Conservation (phyloP, 2,888 invertebrate genomes). For the Seladonia tumulorum region DNA sequence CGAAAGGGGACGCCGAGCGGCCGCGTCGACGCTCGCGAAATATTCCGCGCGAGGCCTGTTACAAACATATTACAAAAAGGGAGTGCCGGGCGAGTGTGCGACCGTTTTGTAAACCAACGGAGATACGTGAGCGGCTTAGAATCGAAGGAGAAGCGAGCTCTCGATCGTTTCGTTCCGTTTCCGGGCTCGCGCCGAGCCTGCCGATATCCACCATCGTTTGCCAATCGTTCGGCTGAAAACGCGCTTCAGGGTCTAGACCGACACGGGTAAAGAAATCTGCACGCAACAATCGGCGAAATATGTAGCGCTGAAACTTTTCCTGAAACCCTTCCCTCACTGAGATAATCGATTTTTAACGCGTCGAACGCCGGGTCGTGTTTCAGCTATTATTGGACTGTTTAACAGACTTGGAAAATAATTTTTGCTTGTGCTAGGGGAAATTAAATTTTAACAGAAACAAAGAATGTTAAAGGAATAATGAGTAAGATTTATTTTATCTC, state of each 20-base stretch:
- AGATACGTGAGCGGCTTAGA: constrained; percentile 15
- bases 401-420: too few species aligned
- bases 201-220: background rate
- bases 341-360: background rate
- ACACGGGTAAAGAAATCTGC: background rate
- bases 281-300: background rate
- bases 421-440: too few species aligned
- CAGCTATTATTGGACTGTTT: too few species aligned
- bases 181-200: background rate
- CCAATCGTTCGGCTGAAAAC: too few species aligned
- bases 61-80: constrained; percentile 48
- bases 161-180: background rate
- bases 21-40: background rate
- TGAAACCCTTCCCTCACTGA: background rate
- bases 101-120: constrained; percentile 25
- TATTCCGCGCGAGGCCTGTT: background rate
- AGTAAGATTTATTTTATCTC: too few species aligned
- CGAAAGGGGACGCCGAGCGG: constrained; percentile 4
- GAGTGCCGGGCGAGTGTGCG: constrained; percentile 38
- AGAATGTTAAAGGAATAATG: too few species aligned
- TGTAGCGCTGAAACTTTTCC: background rate
- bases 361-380: too few species aligned
- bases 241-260: too few species aligned
- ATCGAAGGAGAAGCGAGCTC: constrained; percentile 8
- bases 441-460: too few species aligned